Conservation (phyloP, 2,113 vertebrate species). For the Megaceryle torquata region DNA sequence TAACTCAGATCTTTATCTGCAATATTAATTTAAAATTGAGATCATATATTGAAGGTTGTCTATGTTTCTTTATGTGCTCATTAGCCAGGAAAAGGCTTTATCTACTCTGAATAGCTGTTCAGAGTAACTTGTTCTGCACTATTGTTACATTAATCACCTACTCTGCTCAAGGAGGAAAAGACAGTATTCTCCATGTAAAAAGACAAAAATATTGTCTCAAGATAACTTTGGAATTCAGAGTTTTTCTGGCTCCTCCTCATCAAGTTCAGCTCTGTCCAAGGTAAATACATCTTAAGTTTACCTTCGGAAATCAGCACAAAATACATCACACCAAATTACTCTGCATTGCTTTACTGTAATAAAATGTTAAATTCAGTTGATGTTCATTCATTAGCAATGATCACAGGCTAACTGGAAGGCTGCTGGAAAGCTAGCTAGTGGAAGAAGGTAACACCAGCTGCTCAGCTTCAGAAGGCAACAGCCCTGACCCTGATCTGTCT, state of each 20-base stretch:
- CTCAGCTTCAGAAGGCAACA: background rate
- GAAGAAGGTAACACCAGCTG: background rate
- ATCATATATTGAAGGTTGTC: background rate
- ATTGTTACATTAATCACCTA: background rate
- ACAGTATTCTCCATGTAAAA: background rate
- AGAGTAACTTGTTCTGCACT: background rate
- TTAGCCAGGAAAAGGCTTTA: background rate
- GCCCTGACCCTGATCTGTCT: background rate
- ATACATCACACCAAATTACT: background rate
- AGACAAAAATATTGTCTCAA: background rate
- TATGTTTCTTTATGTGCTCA: background rate
- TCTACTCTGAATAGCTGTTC: background rate
- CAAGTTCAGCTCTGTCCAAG: background rate
- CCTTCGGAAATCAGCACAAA: background rate
- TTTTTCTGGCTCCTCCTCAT: background rate
- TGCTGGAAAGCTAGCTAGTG: background rate
- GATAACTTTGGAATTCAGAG: background rate
- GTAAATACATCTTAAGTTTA: background rate
- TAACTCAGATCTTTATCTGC: background rate
- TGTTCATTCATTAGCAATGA: background rate
- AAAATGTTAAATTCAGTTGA: background rate
- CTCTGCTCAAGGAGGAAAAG: background rate
- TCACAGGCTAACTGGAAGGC: background rate
- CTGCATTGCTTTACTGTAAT: rapidly evolving
- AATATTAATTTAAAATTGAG: background rate